Evolutionary conservation across 2,888 invertebrate species (phyloP).

Genomic region (Dyspetes luteomarginatus): DNA sequence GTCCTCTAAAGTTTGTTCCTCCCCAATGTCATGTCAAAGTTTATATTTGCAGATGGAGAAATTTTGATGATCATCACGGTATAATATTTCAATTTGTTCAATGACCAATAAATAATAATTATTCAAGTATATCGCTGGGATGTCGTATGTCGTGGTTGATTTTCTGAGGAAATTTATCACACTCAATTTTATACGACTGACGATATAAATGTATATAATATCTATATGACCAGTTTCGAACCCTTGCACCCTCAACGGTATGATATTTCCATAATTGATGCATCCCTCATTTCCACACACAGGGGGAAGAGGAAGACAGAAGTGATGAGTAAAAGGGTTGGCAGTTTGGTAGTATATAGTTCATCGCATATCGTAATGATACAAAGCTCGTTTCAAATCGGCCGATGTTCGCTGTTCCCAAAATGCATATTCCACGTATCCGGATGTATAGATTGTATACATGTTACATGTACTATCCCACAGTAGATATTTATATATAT

Average conservation of each 20-base stretch:
- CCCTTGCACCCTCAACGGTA: conserved; percentile 46
- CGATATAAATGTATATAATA: conserved; percentile 17
- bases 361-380: conserved; percentile 54
- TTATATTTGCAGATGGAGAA: too few species aligned
- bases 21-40: too few species aligned
- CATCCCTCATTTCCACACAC: conserved; percentile 22
- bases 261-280: conserved; percentile 67
- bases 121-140: too few species aligned
- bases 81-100: too few species aligned
- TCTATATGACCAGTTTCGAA: conserved; percentile 30
- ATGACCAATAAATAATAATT: too few species aligned
- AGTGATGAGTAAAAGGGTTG: conserved; percentile 45
- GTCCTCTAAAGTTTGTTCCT: too few species aligned
- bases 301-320: conserved; percentile 16
- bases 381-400: conserved; percentile 58
- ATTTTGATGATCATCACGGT: too few species aligned
- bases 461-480: not conserved
- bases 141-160: too few species aligned
- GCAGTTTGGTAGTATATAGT: conserved; percentile 23
- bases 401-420: conserved; percentile 26
- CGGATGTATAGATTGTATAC: not conserved
- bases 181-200: not conserved
- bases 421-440: conserved; percentile 14
- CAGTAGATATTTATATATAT: not conserved
- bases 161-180: too few species aligned